Percentiles rank a stretch among this genome's conserved stretches.
phyloP scores from a whole-genome alignment of 2,113 vertebrate genomes.

The Argyrosomus japonicus region DNA sequence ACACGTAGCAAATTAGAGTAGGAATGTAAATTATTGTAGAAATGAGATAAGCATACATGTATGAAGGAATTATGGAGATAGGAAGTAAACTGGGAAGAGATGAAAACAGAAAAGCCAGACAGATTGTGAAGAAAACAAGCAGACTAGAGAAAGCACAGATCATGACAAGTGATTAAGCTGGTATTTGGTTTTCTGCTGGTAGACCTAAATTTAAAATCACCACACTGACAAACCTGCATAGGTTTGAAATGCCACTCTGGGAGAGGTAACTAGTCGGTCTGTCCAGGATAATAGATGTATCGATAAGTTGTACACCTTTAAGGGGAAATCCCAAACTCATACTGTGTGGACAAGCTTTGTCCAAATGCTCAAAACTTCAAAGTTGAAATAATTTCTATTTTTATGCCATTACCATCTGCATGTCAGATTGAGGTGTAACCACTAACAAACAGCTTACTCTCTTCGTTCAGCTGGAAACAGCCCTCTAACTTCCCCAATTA shows the following conservation, averaged over 20 bases:
- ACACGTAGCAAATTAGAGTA: conserved; percentile 9
- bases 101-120: conserved; percentile 8
- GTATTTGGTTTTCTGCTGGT: not conserved
- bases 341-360: not conserved
- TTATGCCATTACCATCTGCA: not conserved
- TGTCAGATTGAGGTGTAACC: not conserved
- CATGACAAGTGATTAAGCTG: not conserved
- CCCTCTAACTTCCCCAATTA: conserved; percentile 35
- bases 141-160: conserved; percentile 26
- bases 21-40: not conserved
- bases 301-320: not conserved
- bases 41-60: not conserved
- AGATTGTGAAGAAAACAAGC: conserved; percentile 20
- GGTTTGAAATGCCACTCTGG: not conserved
- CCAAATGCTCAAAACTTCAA: not conserved
- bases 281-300: not conserved
- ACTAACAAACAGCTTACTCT: not conserved
- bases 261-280: not conserved
- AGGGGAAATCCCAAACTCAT: not conserved
- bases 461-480: not conserved
- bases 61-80: conserved; percentile 10
- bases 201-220: not conserved
- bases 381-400: not conserved
- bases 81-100: conserved; percentile 6
- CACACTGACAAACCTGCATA: not conserved